These are phyloP conservation scores for Gasteruption jaculator DNA, from an alignment of 2,888 invertebrate species.

Conservation along the genomic window DNA sequence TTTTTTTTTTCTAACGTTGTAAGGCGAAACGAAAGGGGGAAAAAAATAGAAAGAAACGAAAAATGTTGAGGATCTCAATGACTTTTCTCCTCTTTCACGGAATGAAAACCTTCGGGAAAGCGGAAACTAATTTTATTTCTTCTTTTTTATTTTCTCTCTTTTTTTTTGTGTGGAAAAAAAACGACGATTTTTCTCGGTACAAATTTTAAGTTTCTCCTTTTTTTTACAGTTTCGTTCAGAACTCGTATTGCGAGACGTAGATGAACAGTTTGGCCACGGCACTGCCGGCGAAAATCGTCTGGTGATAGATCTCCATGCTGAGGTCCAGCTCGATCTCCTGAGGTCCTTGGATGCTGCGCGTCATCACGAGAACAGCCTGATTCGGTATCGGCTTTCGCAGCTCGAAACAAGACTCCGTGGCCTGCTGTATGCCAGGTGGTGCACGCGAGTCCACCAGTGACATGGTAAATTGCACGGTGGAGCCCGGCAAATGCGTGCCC, in stretches of 20 bases:
- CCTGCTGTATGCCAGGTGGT: constrained; percentile 57
- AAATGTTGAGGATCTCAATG: too few relatives aligned
- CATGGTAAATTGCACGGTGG: constrained; percentile 72
- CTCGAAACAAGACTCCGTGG: constrained; percentile 60
- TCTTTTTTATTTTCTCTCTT: too few relatives aligned
- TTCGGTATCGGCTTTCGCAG: constrained; percentile 54
- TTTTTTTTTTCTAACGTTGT: too few relatives aligned
- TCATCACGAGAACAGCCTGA: constrained; percentile 73
- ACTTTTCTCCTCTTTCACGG: too few relatives aligned
- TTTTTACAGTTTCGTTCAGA: constrained; percentile 56
- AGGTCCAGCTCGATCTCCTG: constrained; percentile 87
- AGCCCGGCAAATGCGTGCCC: constrained; percentile 70
- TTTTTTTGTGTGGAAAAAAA: too few relatives aligned
- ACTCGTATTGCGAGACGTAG: constrained; percentile 79
- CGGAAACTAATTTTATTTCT: too few relatives aligned
- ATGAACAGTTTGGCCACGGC: constrained; percentile 83
- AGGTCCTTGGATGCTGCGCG: constrained; percentile 74
- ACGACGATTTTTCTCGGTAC: too few relatives aligned
- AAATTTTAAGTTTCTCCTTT: too few relatives aligned
- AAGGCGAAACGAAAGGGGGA: too few relatives aligned
- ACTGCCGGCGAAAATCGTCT: constrained; percentile 70
- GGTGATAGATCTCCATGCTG: constrained; percentile 77
- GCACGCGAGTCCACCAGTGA: constrained; percentile 64
- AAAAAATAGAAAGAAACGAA: too few relatives aligned
- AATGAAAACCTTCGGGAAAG: too few relatives aligned